Conservation (phyloP, 2,113 vertebrate species). For the Equus przewalskii region DNA sequence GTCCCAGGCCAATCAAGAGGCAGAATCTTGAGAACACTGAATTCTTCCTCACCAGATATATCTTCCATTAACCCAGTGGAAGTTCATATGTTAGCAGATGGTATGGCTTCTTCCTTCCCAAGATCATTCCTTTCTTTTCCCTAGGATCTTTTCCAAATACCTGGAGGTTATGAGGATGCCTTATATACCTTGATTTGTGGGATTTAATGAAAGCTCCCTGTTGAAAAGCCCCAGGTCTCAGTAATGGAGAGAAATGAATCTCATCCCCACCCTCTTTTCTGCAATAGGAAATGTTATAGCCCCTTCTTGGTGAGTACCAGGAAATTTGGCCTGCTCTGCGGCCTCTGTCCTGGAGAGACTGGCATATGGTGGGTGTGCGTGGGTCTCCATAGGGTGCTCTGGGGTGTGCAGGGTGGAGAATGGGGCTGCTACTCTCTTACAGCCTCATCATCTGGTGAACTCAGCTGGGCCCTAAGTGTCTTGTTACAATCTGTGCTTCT, state of each 20-base stretch:
- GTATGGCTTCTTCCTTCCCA: background rate
- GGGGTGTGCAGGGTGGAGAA: background rate
- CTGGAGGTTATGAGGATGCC: background rate
- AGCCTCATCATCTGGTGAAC: background rate
- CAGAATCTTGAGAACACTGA: conserved; percentile 20
- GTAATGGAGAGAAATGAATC: conserved; percentile 28
- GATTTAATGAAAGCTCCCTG: conserved; percentile 25
- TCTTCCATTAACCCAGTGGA: background rate
- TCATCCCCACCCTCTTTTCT: background rate
- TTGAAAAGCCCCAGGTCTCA: background rate
- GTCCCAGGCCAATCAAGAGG: conserved; percentile 1
- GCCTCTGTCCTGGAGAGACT: background rate
- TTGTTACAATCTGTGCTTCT: conserved; percentile 55
- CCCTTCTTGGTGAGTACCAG: background rate
- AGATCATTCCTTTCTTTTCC: conserved; percentile 13
- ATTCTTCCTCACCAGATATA: background rate
- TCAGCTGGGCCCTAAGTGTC: background rate
- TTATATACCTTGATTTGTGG: conserved; percentile 6
- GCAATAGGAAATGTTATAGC: background rate
- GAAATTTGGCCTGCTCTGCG: background rate
- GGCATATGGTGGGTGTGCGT: background rate
- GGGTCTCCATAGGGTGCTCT: background rate
- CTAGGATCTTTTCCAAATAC: conserved; percentile 48
- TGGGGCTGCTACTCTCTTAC: background rate
- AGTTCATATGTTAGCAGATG: background rate